Base-by-base conservation (phyloP, 2,113 vertebrate species). In the Geococcyx californianus region DNA sequence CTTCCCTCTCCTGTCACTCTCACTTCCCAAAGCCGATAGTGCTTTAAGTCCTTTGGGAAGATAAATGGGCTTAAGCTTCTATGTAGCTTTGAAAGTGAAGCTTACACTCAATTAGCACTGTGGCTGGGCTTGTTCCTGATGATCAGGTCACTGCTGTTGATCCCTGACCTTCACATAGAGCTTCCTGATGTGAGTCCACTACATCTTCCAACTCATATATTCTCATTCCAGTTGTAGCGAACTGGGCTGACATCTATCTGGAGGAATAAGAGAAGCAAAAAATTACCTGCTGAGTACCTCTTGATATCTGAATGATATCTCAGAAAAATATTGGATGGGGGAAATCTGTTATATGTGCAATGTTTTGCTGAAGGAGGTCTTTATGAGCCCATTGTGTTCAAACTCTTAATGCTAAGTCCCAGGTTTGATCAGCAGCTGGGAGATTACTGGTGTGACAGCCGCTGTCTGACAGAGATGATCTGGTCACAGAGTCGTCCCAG, bases 31-130 rank as follows among this genome's bases (percentile, higher is more conserved):
- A 90, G 92, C 87, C 1, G 0, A 76, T 66, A 89, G 93, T 40
- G 87, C 34, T 94, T 88, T 94, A 94, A 96, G 95, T 93, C 87
- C 68, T 85, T 88, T 83, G 63, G 42, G 90, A 93, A 90, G 90
- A 95, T 86, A 95, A 90, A 88, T 28, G 52, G 84, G 60, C 67
- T 90, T 95, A 96, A 79, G 90, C 85, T 74, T 58, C 84, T 90
- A 2, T 87, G 66, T 54, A 44, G 82, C 85, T 96, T 88, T 95
- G 90, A 86, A 95, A 95, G 83, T 74, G 74, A 86, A 83, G 90
- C 73, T 94, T 89, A 75, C 49, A 52, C 51, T 52, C 94, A 93
- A 84, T 94, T 94, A 95, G 60, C 60, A 8, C 56, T 16, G 60
- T 89, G 3, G 7, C 38, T 5, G 4, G 19, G 34, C 49, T n/a